phyloP scores from a whole-genome alignment of 2,797 vertebrate genomes.

The Hapalemur alaotrensis region DNA sequence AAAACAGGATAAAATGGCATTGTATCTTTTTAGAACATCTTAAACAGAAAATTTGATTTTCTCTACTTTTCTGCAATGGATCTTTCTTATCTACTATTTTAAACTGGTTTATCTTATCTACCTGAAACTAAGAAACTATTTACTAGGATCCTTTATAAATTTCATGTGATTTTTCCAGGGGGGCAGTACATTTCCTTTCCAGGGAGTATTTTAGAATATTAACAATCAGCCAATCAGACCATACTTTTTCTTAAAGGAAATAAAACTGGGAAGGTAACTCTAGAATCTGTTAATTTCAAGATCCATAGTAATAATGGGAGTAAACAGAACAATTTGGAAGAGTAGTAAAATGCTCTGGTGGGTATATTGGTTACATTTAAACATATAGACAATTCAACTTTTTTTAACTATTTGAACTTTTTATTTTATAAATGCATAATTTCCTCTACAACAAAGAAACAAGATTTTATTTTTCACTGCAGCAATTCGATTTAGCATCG shows the following conservation, averaged over 20 bases:
- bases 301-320: background rate
- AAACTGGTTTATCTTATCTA: background rate
- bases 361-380: background rate
- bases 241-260: background rate
- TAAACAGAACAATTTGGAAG: background rate
- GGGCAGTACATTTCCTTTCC: background rate
- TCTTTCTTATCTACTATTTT: background rate
- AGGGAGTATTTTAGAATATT: background rate
- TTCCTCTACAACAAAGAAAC: background rate
- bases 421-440: background rate
- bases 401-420: background rate
- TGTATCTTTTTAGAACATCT: background rate
- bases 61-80: background rate
- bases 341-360: background rate
- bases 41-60: background rate
- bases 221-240: background rate
- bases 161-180: background rate
- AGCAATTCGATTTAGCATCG: background rate
- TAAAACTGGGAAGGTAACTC: background rate
- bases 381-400: background rate
- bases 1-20: background rate
- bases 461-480: conserved; percentile 1
- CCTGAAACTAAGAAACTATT: background rate
- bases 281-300: background rate
- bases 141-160: background rate